Evolutionary conservation across 64 coral and sea anemone genomes (phyloP).

Genomic region (Montipora sp.): DNA sequence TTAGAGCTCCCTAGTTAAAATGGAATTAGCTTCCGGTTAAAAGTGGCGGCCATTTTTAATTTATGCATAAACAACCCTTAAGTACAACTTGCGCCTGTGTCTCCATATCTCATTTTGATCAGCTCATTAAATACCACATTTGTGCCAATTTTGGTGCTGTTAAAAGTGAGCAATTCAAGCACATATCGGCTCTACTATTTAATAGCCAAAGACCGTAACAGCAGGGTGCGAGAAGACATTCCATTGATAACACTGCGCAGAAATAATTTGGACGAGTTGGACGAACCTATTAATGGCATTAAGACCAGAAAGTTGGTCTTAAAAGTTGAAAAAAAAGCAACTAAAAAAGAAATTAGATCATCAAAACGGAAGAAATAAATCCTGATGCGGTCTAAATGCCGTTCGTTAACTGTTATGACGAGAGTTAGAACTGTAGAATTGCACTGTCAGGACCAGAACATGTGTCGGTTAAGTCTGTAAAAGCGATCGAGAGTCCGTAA

Average conservation of each 20-base stretch:
- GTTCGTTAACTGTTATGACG: slow-evolving; percentile 1
- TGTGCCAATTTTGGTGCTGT: no score
- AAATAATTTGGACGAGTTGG: not conserved
- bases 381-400: not conserved
- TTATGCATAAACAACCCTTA: no score
- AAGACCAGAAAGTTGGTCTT: not conserved
- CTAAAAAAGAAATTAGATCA: not conserved
- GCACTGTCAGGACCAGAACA: not conserved
- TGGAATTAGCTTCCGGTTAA: no score
- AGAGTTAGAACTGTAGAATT: not conserved
- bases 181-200: no score
- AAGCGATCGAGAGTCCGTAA: not conserved
- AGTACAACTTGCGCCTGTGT: no score
- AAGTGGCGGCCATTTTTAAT: no score
- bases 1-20: no score
- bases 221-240: not conserved
- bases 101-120: no score
- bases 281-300: not conserved
- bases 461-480: slow-evolving; percentile 13
- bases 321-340: not conserved
- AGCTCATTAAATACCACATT: no score
- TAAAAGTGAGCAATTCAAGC: no score
- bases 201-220: no score
- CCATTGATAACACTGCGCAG: not conserved
- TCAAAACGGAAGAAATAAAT: slow-evolving; percentile 1